Conservation (phyloP, 2,888 invertebrate genomes). For the Tetragonisca angustula region DNA sequence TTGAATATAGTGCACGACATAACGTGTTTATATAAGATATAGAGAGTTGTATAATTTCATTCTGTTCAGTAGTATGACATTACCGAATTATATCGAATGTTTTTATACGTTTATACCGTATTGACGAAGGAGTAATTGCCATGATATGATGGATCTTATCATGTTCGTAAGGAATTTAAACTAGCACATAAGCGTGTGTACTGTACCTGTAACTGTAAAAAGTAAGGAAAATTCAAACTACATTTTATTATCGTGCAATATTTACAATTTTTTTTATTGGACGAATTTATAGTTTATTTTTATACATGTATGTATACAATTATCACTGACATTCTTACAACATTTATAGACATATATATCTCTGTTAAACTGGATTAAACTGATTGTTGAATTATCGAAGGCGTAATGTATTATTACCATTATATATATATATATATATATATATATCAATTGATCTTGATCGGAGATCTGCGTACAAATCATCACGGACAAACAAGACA, state of each 20-base stretch:
- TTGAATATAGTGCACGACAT: too few species aligned
- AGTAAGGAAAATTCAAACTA: neutral
- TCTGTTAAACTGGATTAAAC: neutral
- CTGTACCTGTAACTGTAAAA: neutral
- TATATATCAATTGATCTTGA: too few species aligned
- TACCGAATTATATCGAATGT: neutral
- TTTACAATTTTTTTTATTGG: neutral
- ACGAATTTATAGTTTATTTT: neutral
- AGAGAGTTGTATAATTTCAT: neutral
- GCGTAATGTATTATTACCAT: neutral
- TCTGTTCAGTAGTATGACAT: neutral
- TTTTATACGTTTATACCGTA: slow-evolving; percentile 1
- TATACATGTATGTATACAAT: neutral
- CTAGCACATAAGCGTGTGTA: neutral
- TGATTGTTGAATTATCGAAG: neutral
- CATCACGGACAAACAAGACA: neutral
- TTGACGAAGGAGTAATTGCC: neutral
- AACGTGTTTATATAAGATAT: neutral
- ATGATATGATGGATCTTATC: slow-evolving; percentile 14
- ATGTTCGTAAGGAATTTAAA: neutral
- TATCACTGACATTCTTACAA: too few species aligned
- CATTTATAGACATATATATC: neutral
- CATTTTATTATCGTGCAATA: neutral
- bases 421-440: neutral
- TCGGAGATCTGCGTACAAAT: too few species aligned